Percentiles rank a stretch among this genome's conserved stretches.
phyloP scores from a whole-genome alignment of 2,113 vertebrate species.

The Ploceus nigricollis region DNA sequence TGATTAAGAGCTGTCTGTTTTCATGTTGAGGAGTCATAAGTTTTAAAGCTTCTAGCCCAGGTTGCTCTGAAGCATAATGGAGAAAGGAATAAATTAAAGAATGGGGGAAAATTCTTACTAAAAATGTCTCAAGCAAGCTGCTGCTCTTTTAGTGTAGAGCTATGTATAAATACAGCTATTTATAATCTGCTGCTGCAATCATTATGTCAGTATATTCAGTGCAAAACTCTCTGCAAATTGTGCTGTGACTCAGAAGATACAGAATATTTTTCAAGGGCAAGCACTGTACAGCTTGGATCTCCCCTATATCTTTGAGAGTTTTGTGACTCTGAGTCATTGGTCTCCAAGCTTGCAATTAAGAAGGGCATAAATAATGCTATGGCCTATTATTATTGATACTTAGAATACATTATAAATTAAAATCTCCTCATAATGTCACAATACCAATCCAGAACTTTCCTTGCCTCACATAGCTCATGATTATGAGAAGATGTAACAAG shows the following conservation, averaged over 20 bases:
- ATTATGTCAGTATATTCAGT: slow-evolving; percentile 25
- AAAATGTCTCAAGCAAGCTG: slow-evolving; percentile 34
- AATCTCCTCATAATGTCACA: not conserved
- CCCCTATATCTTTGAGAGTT: not conserved
- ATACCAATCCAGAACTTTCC: not conserved
- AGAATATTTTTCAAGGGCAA: slow-evolving; percentile 14
- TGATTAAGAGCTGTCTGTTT: slow-evolving; percentile 43
- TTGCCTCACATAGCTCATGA: not conserved
- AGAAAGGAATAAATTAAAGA: slow-evolving; percentile 39
- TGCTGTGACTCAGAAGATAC: slow-evolving; percentile 27
- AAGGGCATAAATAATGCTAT: not conserved
- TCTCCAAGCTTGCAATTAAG: not conserved
- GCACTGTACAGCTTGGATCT: not conserved
- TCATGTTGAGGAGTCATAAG: slow-evolving; percentile 23
- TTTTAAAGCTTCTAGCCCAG: slow-evolving; percentile 16
- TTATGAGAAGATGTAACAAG: not conserved
- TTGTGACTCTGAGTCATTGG: not conserved
- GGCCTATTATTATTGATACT: not conserved
- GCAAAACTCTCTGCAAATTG: slow-evolving; percentile 15
- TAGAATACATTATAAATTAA: not conserved
- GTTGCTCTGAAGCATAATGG: slow-evolving; percentile 22
- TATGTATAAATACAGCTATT: slow-evolving; percentile 49
- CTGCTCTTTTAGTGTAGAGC: slow-evolving; percentile 40
- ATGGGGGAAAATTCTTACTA: not conserved
- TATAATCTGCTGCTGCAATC: slow-evolving; percentile 50